Evolutionary conservation across 1,140 invertebrate species (phyloP), one percentile per base, ranked within the genome.

Genomic region (Apis laboriosa): DNA sequence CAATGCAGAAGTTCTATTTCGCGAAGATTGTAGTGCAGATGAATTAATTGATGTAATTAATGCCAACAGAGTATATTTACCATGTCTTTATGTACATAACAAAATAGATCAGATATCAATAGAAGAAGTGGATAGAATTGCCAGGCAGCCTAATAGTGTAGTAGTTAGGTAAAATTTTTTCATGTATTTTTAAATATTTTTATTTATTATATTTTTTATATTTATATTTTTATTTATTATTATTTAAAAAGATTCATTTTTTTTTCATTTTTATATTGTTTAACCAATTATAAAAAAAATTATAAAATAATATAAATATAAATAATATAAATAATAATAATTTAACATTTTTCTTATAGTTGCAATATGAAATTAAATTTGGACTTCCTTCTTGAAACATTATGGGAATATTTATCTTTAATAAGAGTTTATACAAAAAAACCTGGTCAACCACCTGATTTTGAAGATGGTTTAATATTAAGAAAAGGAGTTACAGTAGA

Each of bases 61-160:
- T 63, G 99, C 97, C 9, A 99, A 99, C 94, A 96, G 99, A 87
- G 98, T 99, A 70, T 99, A 99, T 94, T 95, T 99, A 90, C 98
- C 99, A 68, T 99, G 99, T 94, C 93, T 99, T 68, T 99, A 99
- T 95, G 98, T 99, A 70, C 99, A 99, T 94, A 99, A 99, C 94
- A 99, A 99, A 96, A 99, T 99, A 89, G 99, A 99, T 97, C 99
- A 99, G 95, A 98, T 99, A 90, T 99, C 98, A 49, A 98, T 99
- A 87, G 99, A 99, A 94, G 99, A 99, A 95, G 98, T 99, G 11
- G 98, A 99, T 94, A 95, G 98, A 90, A 97, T 99, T 92, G 99
- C 99, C 11, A 95, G 98, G 83, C 95, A 97, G 93, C 96, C 97
- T 0, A 96, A 99, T 93, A 98, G 97, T 89, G 96, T 99, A 82